These are phyloP conservation scores for Synanthedon myopaeformis DNA, from an alignment of 2,888 invertebrate genomes.

Conservation along the genomic window DNA sequence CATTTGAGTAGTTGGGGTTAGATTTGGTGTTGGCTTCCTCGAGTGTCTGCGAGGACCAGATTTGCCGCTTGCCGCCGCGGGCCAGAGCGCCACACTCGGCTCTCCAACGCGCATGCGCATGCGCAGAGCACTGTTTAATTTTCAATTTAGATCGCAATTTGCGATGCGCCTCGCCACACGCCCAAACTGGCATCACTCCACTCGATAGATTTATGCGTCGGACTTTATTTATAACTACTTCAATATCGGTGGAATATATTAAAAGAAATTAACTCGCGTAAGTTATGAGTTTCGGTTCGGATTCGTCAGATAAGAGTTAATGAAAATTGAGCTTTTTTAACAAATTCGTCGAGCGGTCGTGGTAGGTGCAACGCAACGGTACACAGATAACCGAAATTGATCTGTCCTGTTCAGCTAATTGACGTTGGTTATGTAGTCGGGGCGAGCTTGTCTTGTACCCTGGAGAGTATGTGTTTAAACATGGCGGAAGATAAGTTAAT, in stretches of 20 bases:
- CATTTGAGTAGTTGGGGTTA: too few species aligned
- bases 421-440: conserved; percentile 1
- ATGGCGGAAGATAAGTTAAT: not conserved
- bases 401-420: conserved; percentile 31
- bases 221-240: conserved; percentile 19
- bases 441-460: not conserved
- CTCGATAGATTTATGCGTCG: conserved; percentile 61
- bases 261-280: conserved; percentile 60
- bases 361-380: conserved; percentile 6
- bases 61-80: conserved; percentile 12
- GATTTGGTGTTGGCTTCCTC: too few species aligned
- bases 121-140: conserved; percentile 70
- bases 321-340: conserved; percentile 56
- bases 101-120: conserved; percentile 15
- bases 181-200: conserved; percentile 63
- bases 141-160: conserved; percentile 73
- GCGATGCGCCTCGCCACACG: conserved; percentile 56
- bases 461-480: not conserved
- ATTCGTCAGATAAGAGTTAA: conserved; percentile 53
- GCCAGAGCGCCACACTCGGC: conserved; percentile 2
- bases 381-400: conserved; percentile 50
- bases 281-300: conserved; percentile 42
- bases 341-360: conserved; percentile 45
- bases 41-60: conserved; percentile 8
- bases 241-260: conserved; percentile 49